Evolutionary conservation across 2,113 vertebrate genomes (phyloP), one percentile per base, ranked within the genome.

Genomic region (Taurulus bubalis): DNA sequence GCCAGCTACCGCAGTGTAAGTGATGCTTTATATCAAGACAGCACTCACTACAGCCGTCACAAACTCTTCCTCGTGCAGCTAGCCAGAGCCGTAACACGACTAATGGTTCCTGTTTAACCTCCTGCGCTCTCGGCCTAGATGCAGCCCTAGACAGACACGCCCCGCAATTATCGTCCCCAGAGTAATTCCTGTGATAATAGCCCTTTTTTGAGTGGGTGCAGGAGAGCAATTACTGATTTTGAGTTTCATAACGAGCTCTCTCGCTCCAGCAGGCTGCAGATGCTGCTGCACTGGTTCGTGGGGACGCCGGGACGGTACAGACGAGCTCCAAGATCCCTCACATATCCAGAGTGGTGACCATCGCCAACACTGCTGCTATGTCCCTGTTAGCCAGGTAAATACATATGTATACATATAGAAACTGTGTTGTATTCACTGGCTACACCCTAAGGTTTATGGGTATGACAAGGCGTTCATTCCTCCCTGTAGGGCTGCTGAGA

Each of bases 401-500:
- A 67, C 20, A 9, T 15, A n/a, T 24, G 12, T 42, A 42, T 42
- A 42, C 7, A 32, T 34, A 34, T 40, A 40, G 2, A 11, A 16
- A 40, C 22, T 15, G 1, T 8, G 34, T 10, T 56, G 40, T 42
- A 7, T 67, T 45, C 11, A 0, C 64, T 10, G 66, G 22, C 18
- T 42, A 1, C 55, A 58, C 20, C 36, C 1, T 15, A 20, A 47
- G 63, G 56, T 53, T 74, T 30, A 28, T 9, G 51, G 51, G 1
- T 30, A 16, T 74, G 36, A 85, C 62, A 62, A 10, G 3, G 4
- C 62, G 69, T 72, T 51, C 45, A 30, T 59, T n/a, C 60, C 18
- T 84, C 38, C 72, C 77, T 58, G 67, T 90, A 98, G 97, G 95
- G 97, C 97, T 2, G 97, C 97, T 49, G 97, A 98, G 94, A 98